Percentiles rank a stretch among this genome's conserved stretches.
Conservation (phyloP, 2,888 invertebrate species). For the Xylocampa areola region DNA sequence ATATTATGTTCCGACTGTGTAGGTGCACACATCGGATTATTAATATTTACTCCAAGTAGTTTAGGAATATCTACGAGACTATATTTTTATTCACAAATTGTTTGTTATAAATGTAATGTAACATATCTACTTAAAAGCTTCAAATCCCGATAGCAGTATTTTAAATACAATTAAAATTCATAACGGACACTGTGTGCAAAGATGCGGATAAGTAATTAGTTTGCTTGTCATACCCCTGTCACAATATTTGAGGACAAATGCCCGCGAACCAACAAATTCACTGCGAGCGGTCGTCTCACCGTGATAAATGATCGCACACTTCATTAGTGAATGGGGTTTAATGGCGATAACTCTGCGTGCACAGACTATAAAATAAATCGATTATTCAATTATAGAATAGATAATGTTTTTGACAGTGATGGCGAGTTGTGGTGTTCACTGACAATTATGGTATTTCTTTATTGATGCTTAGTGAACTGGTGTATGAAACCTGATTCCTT, state of each 20-base stretch:
- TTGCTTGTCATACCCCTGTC: conserved; percentile 50
- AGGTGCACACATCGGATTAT: too few relatives aligned
- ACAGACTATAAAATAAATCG: conserved; percentile 42
- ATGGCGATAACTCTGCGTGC: conserved; percentile 32
- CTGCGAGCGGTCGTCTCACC: conserved; percentile 12
- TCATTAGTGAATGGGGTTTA: conserved; percentile 55
- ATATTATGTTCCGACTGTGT: too few relatives aligned
- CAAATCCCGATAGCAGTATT: neutral
- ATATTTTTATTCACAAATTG: too few relatives aligned
- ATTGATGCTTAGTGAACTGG: neutral
- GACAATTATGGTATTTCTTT: neutral
- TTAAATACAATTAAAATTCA: conserved; percentile 13
- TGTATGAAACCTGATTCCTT: too few relatives aligned
- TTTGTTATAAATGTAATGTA: too few relatives aligned
- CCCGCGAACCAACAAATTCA: conserved; percentile 46
- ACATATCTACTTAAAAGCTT: too few relatives aligned
- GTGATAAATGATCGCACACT: conserved; percentile 54
- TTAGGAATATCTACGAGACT: too few relatives aligned
- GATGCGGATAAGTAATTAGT: conserved; percentile 46
- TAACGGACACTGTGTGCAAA: conserved; percentile 9
- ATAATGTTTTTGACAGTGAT: conserved; percentile 33
- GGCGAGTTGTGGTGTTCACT: neutral
- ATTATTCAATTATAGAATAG: conserved; percentile 37
- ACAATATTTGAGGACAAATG: conserved; percentile 50
- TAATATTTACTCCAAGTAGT: too few relatives aligned